A percentile compares a stretch with the other conserved stretches of the same genome.
phyloP scores from a whole-genome alignment of 2,113 vertebrate genomes.

The Plotosus lineatus region DNA sequence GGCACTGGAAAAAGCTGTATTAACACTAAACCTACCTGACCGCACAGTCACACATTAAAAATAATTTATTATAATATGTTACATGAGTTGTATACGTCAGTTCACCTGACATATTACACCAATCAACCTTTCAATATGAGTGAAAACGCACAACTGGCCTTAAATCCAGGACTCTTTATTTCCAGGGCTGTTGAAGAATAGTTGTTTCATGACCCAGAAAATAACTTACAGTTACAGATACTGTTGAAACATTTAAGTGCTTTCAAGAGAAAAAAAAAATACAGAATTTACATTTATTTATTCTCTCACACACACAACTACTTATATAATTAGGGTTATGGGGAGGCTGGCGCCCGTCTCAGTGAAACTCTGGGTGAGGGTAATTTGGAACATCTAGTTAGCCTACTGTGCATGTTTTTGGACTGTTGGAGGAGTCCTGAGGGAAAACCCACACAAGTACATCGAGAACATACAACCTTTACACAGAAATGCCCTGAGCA shows the following conservation, averaged over 20 bases:
- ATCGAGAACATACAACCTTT: too few relatives aligned
- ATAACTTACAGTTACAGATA: background rate
- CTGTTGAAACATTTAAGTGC: background rate
- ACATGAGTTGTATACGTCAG: background rate
- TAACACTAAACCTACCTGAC: background rate
- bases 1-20: background rate
- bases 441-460: too few relatives aligned
- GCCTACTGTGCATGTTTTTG: too few relatives aligned
- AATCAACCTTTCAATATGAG: background rate
- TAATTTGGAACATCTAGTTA: too few relatives aligned
- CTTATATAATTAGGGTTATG: too few relatives aligned
- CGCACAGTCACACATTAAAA: background rate
- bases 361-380: too few relatives aligned
- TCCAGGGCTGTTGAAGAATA: background rate
- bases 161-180: background rate
- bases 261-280: background rate
- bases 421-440: too few relatives aligned
- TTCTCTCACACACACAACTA: too few relatives aligned
- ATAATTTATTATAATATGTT: too few relatives aligned
- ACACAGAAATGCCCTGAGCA: too few relatives aligned
- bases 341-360: too few relatives aligned
- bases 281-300: background rate
- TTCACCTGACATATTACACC: background rate
- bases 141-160: background rate
- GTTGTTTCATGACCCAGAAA: background rate